Conservation (phyloP, 2,888 invertebrate species). For the Omphaloscelis lunosa region DNA sequence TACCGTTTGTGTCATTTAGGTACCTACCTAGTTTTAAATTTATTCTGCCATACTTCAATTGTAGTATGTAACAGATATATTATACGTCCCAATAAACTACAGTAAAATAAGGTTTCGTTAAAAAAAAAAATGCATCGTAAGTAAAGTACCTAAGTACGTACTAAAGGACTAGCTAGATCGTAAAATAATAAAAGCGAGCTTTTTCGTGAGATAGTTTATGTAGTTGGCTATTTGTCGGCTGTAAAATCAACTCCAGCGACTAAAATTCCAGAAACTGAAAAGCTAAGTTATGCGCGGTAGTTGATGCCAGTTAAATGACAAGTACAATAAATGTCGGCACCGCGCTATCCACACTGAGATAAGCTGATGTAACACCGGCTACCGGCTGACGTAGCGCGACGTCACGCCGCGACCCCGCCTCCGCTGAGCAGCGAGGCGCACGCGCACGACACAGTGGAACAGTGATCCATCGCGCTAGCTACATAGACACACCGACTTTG, state of each 20-base stretch:
- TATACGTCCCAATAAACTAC: not conserved
- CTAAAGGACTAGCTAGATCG: no score
- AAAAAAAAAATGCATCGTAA: not conserved
- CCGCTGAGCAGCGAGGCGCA: constrained; percentile 30
- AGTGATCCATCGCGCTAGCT: constrained; percentile 12
- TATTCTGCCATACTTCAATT: not conserved
- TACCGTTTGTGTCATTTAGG: no score
- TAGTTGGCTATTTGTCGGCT: not conserved
- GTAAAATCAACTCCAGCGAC: not conserved
- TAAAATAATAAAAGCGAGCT: not conserved
- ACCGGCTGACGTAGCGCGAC: constrained; percentile 26
- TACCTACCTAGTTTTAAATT: not conserved
- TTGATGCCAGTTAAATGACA: not conserved
- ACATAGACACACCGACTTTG: constrained; percentile 6
- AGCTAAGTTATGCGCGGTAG: not conserved
- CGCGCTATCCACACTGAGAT: constrained; percentile 25
- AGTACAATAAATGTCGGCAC: not conserved
- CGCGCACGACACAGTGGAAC: constrained; percentile 45
- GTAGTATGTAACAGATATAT: not conserved
- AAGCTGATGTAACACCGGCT: constrained; percentile 28
- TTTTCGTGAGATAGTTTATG: not conserved
- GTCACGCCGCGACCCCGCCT: constrained; percentile 62
- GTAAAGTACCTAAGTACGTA: no score
- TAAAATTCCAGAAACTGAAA: not conserved
- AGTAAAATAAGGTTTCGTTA: not conserved